Evolutionary conservation across 1,140 invertebrate species (phyloP).

Genomic region (Lepidurus arcticus): DNA sequence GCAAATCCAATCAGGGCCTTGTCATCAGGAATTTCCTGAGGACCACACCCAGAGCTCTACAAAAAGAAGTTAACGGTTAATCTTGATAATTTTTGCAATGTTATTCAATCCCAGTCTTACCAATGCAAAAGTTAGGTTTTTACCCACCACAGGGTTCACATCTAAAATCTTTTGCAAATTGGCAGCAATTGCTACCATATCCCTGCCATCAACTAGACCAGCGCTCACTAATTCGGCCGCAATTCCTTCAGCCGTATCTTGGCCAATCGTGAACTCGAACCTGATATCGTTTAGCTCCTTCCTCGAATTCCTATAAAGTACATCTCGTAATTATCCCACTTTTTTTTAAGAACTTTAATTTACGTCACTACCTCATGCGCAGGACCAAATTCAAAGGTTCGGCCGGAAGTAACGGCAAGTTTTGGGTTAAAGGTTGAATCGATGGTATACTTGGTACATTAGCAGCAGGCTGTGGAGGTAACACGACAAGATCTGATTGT

Average conservation of each 20-base stretch:
- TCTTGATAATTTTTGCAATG: slow-evolving; percentile 22
- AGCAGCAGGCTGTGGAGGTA: neutral
- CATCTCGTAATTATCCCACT: slow-evolving; percentile 2
- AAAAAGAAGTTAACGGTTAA: slow-evolving; percentile 43
- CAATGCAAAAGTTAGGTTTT: slow-evolving; percentile 84
- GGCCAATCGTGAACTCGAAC: slow-evolving; percentile 87
- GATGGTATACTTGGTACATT: slow-evolving; percentile 13
- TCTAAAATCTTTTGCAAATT: slow-evolving; percentile 86
- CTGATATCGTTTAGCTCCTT: slow-evolving; percentile 94
- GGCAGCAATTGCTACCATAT: slow-evolving; percentile 81
- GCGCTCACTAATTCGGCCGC: slow-evolving; percentile 89
- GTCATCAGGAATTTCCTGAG: slow-evolving; percentile 83
- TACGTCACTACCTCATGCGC: slow-evolving; percentile 60
- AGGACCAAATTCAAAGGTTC: slow-evolving; percentile 67
- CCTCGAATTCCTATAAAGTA: slow-evolving; percentile 66
- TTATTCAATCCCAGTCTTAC: slow-evolving; percentile 51
- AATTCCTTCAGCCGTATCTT: slow-evolving; percentile 90
- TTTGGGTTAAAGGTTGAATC: slow-evolving; percentile 31
- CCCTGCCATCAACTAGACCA: slow-evolving; percentile 84
- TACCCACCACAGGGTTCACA: slow-evolving; percentile 44
- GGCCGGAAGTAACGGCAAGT: slow-evolving; percentile 28
- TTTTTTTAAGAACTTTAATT: neutral
- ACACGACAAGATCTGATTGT: neutral
- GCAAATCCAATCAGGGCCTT: slow-evolving; percentile 92
- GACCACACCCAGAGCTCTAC: slow-evolving; percentile 72